These are phyloP conservation scores for Choristoneura rosaceana DNA, from an alignment of 2,888 invertebrate species.

Conservation along the genomic window DNA sequence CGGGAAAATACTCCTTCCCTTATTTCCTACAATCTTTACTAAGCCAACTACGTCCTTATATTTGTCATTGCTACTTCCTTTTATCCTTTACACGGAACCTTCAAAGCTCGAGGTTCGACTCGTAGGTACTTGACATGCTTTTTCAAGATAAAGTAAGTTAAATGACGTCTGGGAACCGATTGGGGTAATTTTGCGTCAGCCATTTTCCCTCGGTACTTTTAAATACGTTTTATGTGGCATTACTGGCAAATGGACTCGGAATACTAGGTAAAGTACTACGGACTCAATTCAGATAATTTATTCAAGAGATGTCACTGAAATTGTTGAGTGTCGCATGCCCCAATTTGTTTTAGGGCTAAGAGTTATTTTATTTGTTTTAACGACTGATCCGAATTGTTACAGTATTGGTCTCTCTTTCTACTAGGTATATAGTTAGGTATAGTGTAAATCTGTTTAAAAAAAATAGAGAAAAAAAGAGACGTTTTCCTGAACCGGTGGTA, in stretches of 20 bases:
- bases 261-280: conserved; percentile 19
- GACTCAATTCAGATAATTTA: conserved; percentile 29
- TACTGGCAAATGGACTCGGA: conserved; percentile 34
- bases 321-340: conserved; percentile 17
- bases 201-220: conserved; percentile 63
- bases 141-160: conserved; percentile 57
- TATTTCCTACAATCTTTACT: no score
- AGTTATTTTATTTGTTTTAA: neutral
- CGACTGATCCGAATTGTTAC: neutral
- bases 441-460: no score
- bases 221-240: conserved; percentile 56
- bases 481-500: no score
- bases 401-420: no score
- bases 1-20: no score
- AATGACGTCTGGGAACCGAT: conserved; percentile 53
- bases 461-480: no score
- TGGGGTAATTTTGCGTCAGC: conserved; percentile 51
- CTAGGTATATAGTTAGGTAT: no score
- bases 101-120: neutral
- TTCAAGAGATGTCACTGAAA: conserved; percentile 20
- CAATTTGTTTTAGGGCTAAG: conserved; percentile 11
- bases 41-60: no score
- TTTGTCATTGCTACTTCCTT: no score
- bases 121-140: conserved; percentile 11
- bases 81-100: neutral